A percentile compares a stretch with the other conserved stretches of the same genome.
These are phyloP conservation scores for Sanderia malayensis DNA, from an alignment of 30 jellyfish, hydroid and myxozoan genomes.

Conservation along the genomic window DNA sequence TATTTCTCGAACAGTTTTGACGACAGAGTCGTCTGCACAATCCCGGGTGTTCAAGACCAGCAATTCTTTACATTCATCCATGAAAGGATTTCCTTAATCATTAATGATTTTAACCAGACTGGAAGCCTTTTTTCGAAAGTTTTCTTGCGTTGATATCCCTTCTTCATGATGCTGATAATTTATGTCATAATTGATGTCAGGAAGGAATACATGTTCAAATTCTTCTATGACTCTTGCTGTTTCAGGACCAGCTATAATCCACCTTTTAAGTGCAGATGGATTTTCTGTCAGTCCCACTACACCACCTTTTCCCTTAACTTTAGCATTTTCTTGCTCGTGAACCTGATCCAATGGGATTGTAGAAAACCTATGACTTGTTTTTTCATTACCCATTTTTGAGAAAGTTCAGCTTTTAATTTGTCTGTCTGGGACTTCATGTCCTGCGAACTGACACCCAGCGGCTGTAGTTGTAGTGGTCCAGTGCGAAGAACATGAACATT, in stretches of 20 bases:
- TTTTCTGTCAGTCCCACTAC: slow-evolving; percentile 38
- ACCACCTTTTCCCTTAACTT: slow-evolving; percentile 41
- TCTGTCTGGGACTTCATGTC: not conserved
- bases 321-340: slow-evolving; percentile 27
- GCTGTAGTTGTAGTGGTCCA: slow-evolving; percentile 8
- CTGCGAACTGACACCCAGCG: slow-evolving; percentile 22
- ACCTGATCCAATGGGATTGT: slow-evolving; percentile 22
- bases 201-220: slow-evolving; percentile 21
- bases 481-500: slow-evolving; percentile 16
- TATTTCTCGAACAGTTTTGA: too few species aligned
- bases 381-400: not conserved
- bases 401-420: not conserved
- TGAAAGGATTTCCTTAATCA: slow-evolving; percentile 38
- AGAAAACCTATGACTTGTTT: slow-evolving; percentile 13
- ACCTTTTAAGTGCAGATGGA: slow-evolving; percentile 27
- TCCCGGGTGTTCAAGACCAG: too few species aligned
- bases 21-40: too few species aligned
- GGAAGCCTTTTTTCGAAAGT: too few species aligned
- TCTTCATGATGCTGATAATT: too few species aligned
- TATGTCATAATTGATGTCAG: too few species aligned
- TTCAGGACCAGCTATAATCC: slow-evolving; percentile 52
- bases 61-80: too few species aligned
- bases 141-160: too few species aligned
- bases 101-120: slow-evolving; percentile 21
- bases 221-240: slow-evolving; percentile 13